Evolutionary conservation across 2,113 vertebrate genomes (phyloP), one percentile per base, ranked within the genome.

Genomic region (Seriola rivoliana): DNA sequence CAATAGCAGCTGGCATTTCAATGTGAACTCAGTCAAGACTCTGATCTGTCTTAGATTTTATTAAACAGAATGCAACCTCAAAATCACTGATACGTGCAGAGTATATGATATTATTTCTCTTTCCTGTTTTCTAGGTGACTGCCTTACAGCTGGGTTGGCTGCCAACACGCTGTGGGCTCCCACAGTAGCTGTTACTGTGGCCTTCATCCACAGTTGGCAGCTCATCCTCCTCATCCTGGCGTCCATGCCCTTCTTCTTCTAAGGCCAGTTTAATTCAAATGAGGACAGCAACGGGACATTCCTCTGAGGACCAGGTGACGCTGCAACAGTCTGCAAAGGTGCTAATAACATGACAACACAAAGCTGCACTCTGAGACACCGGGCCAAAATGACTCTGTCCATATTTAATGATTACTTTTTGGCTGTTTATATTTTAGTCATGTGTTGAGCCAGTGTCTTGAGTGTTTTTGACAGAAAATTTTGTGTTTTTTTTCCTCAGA

Each of bases 351-450:
- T 72, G 62, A 84, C 65, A 76, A 71, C 82, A 71, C 44, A 36
- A 13, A 57, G 40, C 21, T 0, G 4, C 11, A 44, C 55, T 54
- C 23, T 4, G 44, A 66, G 44, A 55, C 21, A 10, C 46, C 5
- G 62, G 65, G 68, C 14, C 21, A 1, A 76, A 42, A 82, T 13
- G n/a, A 78, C 25, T 46, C 19, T 34, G 40, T 78, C 68, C 25
- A 52, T 13, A 16, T 68, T 50, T 17, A 58, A 59, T 70, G 12
- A 48, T 52, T 17, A 10, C 16, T 72, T 78, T 84, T 13, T 70
- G 81, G 94, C 92, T 32, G 95, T 96, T 85, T 94, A 94, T 93
- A 95, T 97, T 85, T 95, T 95, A 84, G 92, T 92, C 78, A 94
- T 65, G 16, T 62, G 17, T 19, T 59, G 4, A 59, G 0, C 23